Evolutionary conservation across 2,888 invertebrate species (phyloP).

Genomic region (Biston betularia): DNA sequence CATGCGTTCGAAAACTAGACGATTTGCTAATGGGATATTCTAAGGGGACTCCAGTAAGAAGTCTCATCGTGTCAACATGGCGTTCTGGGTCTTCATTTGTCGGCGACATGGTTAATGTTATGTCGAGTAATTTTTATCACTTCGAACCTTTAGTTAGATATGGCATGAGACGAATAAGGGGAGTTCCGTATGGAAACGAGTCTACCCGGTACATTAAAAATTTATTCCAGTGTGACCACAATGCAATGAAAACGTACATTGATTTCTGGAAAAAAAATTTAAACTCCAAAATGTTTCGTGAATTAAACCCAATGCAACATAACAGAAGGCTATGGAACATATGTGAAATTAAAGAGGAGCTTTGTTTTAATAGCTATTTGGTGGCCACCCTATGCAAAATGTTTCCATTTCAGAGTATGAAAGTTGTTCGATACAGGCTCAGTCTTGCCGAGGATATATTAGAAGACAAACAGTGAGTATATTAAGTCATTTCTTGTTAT

Average conservation of each 20-base stretch:
- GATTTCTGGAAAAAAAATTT: constrained; percentile 1
- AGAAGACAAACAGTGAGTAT: constrained; percentile 9
- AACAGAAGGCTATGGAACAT: constrained; percentile 93
- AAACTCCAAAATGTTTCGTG: not conserved
- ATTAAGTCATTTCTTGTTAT: not conserved
- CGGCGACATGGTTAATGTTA: constrained; percentile 92
- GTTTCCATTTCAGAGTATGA: constrained; percentile 95
- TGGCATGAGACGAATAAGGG: not conserved
- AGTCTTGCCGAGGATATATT: constrained; percentile 84
- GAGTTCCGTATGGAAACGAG: not conserved
- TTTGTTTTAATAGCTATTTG: constrained; percentile 86
- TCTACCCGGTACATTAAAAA: not conserved
- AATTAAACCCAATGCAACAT: constrained; percentile 64
- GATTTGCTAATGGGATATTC: constrained; percentile 89
- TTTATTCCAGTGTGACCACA: constrained; percentile 1
- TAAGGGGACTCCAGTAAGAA: constrained; percentile 91
- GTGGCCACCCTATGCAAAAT: constrained; percentile 91
- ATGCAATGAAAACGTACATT: constrained; percentile 3
- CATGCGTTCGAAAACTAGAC: constrained; percentile 75
- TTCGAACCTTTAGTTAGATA: constrained; percentile 87
- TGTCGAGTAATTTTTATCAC: constrained; percentile 87
- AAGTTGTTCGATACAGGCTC: constrained; percentile 92
- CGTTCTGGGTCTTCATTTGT: constrained; percentile 96
- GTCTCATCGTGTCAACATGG: constrained; percentile 94
- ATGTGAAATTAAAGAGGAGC: constrained; percentile 68